Percentiles rank a stretch among this genome's conserved stretches.
Evolutionary conservation across 2,797 vertebrate genomes (phyloP).

Genomic region (Xenops minutus): DNA sequence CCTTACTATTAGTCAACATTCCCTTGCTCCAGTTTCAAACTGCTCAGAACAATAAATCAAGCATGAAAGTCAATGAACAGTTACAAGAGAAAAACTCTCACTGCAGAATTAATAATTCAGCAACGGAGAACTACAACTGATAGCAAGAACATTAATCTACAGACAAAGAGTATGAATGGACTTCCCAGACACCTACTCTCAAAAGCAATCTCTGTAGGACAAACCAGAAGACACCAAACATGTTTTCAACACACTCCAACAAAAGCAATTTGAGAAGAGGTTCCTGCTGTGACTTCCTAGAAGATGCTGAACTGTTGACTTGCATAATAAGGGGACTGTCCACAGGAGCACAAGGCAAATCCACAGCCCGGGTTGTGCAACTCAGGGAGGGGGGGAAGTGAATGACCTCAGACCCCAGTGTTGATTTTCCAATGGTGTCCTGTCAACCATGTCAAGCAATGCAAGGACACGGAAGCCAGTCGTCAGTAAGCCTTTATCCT

Average conservation of each 20-base stretch:
- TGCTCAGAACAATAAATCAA: background rate
- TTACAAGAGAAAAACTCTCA: background rate
- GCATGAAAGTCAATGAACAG: background rate
- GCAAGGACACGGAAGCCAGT: background rate
- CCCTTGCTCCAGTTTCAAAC: slow-evolving; percentile 1
- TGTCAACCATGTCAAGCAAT: rapidly evolving
- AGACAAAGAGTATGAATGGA: background rate
- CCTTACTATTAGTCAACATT: background rate
- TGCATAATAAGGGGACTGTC: background rate
- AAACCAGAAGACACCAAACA: background rate
- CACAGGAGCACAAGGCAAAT: background rate
- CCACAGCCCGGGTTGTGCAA: background rate
- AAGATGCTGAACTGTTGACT: background rate
- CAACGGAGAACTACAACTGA: background rate
- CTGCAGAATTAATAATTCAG: slow-evolving; percentile 20
- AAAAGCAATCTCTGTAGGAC: background rate
- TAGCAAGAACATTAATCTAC: slow-evolving; percentile 6
- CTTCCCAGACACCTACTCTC: background rate
- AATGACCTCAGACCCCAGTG: background rate
- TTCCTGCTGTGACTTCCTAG: background rate
- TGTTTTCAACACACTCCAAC: background rate
- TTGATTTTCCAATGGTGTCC: background rate
- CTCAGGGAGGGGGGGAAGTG: rapidly evolving
- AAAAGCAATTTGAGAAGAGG: slow-evolving; percentile 1
- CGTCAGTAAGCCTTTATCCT: background rate